Evolutionary conservation across 2,113 vertebrate genomes (phyloP).

Genomic region (Ramphastos sulfuratus): DNA sequence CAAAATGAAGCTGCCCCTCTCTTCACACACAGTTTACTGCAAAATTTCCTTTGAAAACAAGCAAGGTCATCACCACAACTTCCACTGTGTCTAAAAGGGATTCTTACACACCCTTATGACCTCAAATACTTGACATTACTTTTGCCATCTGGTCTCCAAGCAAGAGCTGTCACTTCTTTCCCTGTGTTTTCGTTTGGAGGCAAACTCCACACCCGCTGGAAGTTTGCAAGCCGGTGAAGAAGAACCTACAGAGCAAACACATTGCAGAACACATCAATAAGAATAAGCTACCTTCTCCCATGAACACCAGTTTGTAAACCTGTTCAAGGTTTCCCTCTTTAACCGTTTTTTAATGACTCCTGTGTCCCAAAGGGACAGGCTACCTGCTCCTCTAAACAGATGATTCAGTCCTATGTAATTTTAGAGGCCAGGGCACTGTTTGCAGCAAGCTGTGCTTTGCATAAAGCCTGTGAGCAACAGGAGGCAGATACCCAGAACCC

Average conservation of each 20-base stretch:
- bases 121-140: conserved; percentile 75
- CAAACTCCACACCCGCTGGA: conserved; percentile 96
- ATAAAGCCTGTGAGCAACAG: not conserved
- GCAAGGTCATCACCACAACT: not conserved
- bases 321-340: not conserved
- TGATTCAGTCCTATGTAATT: accelerated
- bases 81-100: not conserved
- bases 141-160: conserved; percentile 99
- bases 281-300: not conserved
- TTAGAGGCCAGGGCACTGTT: not conserved
- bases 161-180: conserved; percentile 92
- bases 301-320: not conserved
- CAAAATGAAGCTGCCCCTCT: not conserved
- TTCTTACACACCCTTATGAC: not conserved
- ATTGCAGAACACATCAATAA: not conserved
- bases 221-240: conserved; percentile 93
- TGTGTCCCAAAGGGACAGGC: not conserved
- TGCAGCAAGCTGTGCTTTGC: not conserved
- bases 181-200: conserved; percentile 93
- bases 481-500: accelerated
- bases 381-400: not conserved
- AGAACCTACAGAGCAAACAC: conserved; percentile 81
- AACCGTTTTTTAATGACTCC: not conserved
- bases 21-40: not conserved
- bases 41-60: not conserved